These are phyloP conservation scores for Achlya flavicornis DNA, from an alignment of 2,888 invertebrate genomes.

Conservation along the genomic window DNA sequence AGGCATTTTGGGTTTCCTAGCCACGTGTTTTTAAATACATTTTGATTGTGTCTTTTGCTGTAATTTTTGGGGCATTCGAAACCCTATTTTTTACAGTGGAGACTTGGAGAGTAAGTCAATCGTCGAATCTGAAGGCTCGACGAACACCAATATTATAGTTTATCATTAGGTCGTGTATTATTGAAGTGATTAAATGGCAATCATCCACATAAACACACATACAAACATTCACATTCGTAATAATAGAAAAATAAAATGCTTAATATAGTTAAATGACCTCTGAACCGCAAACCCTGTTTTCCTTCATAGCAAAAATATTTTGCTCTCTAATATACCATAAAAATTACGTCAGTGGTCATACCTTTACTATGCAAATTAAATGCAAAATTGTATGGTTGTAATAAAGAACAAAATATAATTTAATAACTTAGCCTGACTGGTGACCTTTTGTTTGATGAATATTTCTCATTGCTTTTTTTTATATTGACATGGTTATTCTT, in stretches of 20 bases:
- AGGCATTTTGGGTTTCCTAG: not conserved
- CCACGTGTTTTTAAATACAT: not conserved
- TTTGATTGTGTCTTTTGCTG: not conserved
- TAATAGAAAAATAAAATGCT: not conserved
- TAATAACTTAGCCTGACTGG: not conserved
- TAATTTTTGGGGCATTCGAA: not conserved
- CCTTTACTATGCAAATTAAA: constrained; percentile 8
- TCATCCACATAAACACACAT: no score
- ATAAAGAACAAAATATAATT: constrained; percentile 8
- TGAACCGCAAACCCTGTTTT: not conserved
- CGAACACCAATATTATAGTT: no score
- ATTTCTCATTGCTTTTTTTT: not conserved
- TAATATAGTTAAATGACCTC: not conserved
- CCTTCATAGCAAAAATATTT: not conserved
- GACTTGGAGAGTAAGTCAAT: no score
- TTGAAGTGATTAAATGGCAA: no score
- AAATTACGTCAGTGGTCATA: not conserved
- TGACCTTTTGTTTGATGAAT: constrained; percentile 5
- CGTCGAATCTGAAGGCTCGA: no score
- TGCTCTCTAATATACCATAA: not conserved
- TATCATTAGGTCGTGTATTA: no score
- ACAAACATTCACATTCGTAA: not conserved
- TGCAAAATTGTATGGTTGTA: not conserved
- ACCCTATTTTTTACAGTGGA: no score
- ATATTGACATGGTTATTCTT: not conserved